These are phyloP conservation scores for Onychorhynchus coronatus DNA, from an alignment of 2,113 vertebrate genomes.

Conservation along the genomic window DNA sequence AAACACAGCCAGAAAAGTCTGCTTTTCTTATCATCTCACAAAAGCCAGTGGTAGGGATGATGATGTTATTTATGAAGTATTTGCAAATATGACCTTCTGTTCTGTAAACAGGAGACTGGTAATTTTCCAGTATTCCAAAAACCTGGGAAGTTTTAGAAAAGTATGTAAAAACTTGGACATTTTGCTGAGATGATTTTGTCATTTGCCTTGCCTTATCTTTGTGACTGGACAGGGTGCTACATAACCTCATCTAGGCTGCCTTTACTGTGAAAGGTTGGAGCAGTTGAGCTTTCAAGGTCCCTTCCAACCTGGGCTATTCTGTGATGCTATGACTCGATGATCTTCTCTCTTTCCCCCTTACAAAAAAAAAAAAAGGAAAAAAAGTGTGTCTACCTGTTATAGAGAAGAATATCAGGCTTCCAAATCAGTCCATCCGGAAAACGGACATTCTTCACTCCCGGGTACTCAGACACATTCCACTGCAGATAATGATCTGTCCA, in stretches of 20 bases:
- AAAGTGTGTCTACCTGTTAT: slow-evolving; percentile 85
- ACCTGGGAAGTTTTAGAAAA: background rate
- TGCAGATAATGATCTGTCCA: slow-evolving; percentile 89
- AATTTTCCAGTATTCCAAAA: background rate
- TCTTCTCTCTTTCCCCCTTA: background rate
- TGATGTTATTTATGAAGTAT: background rate
- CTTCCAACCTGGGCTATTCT: background rate
- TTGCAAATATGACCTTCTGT: background rate
- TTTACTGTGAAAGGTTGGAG: background rate
- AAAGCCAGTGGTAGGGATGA: background rate
- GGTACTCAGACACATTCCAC: slow-evolving; percentile 88
- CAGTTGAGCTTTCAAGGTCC: background rate
- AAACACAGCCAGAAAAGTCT: background rate
- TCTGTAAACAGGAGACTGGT: background rate
- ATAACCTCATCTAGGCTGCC: background rate
- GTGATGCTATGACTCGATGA: background rate
- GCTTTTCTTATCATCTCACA: background rate
- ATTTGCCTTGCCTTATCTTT: background rate
- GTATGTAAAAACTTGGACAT: background rate
- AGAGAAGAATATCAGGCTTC: slow-evolving; percentile 97
- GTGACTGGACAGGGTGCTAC: background rate
- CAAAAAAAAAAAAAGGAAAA: background rate
- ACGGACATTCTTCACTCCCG: slow-evolving; percentile 85
- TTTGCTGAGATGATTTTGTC: background rate
- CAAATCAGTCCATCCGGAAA: slow-evolving; percentile 90